These are phyloP conservation scores for Thaleichthys pacificus DNA, from an alignment of 2,797 vertebrate species.

Conservation along the genomic window DNA sequence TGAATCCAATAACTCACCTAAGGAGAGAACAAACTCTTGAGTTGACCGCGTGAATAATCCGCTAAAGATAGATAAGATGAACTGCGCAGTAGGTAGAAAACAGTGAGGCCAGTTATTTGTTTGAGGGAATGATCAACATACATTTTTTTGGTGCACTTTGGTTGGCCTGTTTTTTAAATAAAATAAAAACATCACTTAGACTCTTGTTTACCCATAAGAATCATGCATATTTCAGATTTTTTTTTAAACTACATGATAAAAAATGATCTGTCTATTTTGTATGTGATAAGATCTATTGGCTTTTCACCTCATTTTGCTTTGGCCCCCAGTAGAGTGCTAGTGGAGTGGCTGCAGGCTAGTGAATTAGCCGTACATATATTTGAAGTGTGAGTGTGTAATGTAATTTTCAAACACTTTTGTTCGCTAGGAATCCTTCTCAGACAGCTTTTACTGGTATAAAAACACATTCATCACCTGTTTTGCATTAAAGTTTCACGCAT, in stretches of 20 bases:
- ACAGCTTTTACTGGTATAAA: constrained; percentile 60
- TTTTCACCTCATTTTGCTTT: constrained; percentile 7
- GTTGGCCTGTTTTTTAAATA: no score
- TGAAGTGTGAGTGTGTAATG: constrained; percentile 24
- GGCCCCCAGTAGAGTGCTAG: background rate
- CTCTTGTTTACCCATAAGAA: no score
- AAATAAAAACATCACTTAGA: no score
- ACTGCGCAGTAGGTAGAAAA: constrained; percentile 46
- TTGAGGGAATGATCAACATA: constrained; percentile 16
- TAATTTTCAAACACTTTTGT: constrained; percentile 38
- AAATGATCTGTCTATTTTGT: no score
- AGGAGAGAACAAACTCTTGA: constrained; percentile 67
- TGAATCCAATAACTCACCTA: constrained; percentile 62
- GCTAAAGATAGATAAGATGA: constrained; percentile 50
- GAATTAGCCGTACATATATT: constrained; percentile 19
- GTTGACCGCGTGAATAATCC: constrained; percentile 56
- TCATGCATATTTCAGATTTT: no score
- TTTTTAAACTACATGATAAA: no score
- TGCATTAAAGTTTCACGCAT: constrained; percentile 85
- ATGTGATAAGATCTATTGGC: constrained; percentile 41
- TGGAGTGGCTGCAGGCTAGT: constrained; percentile 15
- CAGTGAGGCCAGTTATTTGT: constrained; percentile 36
- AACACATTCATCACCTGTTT: constrained; percentile 85
- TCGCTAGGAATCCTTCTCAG: constrained; percentile 42
- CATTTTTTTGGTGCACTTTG: background rate